Evolutionary conservation across 2,888 invertebrate species (phyloP), one percentile per base, ranked within the genome.

Genomic region (Biston stratarius): DNA sequence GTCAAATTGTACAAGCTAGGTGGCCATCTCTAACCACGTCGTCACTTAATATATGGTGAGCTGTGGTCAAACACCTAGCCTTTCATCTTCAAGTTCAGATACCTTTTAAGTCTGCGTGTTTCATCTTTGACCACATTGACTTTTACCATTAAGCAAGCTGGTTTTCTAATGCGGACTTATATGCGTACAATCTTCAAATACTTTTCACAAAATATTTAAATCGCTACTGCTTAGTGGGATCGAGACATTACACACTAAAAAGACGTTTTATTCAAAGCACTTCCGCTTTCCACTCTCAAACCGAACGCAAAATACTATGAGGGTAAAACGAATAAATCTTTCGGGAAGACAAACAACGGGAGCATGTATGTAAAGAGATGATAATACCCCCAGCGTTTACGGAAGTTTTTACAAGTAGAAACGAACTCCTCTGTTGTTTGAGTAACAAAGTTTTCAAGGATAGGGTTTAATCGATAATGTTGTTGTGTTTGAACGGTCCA

Each of bases 361-460:
- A 73, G 70, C 75, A 74, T 73, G 69, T 74, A 75, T 72, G 74
- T 73, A 75, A 75, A 74, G 75, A 74, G 75, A 74, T 73, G 75
- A 72, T 74, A 75, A 74, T 74, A 75, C 71, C 72, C 70, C 67
- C 71, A 71, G 71, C 74, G 73, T 75, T 74, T 73, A 71, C 71
- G 69, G 64, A 75, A 75, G 70, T 75, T 75, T 75, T 75, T 74
- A 75, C 75, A 75, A 74, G 75, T 74, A 70, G 72, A 69, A 73
- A 67, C 60, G 64, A 71, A 74, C 72, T 75, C 40, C 49, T 74
- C 67, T 70, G 70, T 73, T 75, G 75, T 75, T 75, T 74, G 69
- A 69, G 69, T 74, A 63, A 69, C 70, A 74, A 74, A 74, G 69
- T 74, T 75, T 72, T 73, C 70, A 74, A 74, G 74, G 72, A 74